Conservation (phyloP, 1,140 invertebrate species). For the Drosophila mauritiana region DNA sequence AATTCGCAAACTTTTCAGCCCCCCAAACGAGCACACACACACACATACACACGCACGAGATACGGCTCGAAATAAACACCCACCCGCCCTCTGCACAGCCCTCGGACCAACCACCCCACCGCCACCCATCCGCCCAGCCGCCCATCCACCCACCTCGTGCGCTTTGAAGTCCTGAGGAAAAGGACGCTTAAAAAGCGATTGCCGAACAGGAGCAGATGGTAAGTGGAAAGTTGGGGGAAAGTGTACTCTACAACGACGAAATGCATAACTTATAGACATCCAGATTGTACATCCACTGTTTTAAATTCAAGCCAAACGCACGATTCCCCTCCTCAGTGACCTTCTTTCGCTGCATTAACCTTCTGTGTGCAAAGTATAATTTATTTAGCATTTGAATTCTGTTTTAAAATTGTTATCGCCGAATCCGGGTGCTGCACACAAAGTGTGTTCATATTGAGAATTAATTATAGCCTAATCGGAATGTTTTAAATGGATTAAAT, state of each 20-base stretch:
- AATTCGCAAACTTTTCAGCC: slow-evolving; percentile 81
- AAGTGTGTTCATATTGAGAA: no score
- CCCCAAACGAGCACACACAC: slow-evolving; percentile 25
- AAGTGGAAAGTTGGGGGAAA: slow-evolving; percentile 30
- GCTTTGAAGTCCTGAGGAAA: slow-evolving; percentile 34
- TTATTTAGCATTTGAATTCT: no score
- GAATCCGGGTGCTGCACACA: no score
- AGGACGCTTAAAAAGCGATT: slow-evolving; percentile 43
- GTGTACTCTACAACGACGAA: background rate
- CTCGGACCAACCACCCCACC: background rate
- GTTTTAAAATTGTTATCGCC: no score
- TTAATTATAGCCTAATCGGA: no score
- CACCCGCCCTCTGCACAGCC: background rate
- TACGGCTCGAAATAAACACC: slow-evolving; percentile 48
- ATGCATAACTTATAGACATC: slow-evolving; percentile 15
- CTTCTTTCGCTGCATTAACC: background rate
- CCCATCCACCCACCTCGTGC: slow-evolving; percentile 2
- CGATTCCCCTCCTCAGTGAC: background rate
- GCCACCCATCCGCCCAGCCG: background rate
- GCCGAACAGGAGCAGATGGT: slow-evolving; percentile 45
- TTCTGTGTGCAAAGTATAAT: background rate
- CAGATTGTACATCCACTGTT: background rate
- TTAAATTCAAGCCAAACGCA: slow-evolving; percentile 6
- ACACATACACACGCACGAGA: slow-evolving; percentile 33
- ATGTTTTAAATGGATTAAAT: no score